Base-by-base conservation (phyloP, 1,140 invertebrate genomes). In the Drosophila yakuba region DNA sequence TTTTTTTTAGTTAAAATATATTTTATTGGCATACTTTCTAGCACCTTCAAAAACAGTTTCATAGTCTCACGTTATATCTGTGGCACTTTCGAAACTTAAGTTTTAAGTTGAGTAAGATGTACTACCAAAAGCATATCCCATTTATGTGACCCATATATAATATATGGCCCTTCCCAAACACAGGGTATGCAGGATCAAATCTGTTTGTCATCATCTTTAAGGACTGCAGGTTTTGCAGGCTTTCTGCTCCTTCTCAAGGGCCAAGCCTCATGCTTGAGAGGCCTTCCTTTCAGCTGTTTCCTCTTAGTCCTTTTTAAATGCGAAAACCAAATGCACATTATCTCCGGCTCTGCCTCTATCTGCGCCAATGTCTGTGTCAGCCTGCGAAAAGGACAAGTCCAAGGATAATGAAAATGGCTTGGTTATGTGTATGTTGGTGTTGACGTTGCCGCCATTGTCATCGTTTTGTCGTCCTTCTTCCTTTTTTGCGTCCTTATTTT, bases 361-460 rank as follows among this genome's bases (percentile, higher is more conserved):
- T 75, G 28, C 62, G 61, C 48, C 72, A 38, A 58, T 52, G 69
- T 73, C 68, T 62, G 51, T 74, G 38, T 74, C 50, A 58, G 74
- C 44, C 74, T 74, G 71, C 54, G 28, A 77, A 76, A 77, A 73
- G 64, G 57, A 69, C 72, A 82, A 78, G 74, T 73, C 79, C 84
- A 83, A 88, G 83, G 75, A 86, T 88, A 86, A 83, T 88, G 79
- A 86, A 79, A 86, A 89, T 83, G 75, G 63, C 59, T 38, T 36
- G 52, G 52, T 73, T 69, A 54, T 77, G 23, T 74, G 54, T 63
- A 41, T 56, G 67, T 73, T 57, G 59, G 51, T 72, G 68, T 66
- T 75, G 71, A 35, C 55, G 54, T 45, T 76, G 74, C 64, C 75
- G 56, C 52, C 61, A 71, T 78, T 85, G 74, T 80, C 64, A 41